A percentile compares a stretch with the other conserved stretches of the same genome.
phyloP scores from a whole-genome alignment of 2,113 vertebrate species.

The Furnarius figulus region DNA sequence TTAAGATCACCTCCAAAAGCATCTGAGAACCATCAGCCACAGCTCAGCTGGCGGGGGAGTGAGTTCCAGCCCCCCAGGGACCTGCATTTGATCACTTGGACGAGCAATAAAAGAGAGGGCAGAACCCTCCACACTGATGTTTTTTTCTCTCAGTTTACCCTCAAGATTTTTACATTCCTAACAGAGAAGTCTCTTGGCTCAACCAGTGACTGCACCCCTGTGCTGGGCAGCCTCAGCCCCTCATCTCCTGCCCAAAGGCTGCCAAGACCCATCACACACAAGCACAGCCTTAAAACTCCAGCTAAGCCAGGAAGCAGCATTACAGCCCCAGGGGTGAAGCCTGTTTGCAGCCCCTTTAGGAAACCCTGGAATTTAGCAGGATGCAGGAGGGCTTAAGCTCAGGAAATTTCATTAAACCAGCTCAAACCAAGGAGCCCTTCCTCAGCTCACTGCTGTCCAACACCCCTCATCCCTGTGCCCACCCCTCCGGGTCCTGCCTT shows the following conservation, averaged over 20 bases:
- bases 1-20: not conserved
- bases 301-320: not conserved
- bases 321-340: not conserved
- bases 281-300: not conserved
- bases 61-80: not conserved
- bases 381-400: not conserved
- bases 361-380: not conserved
- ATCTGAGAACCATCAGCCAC: not conserved
- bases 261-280: not conserved
- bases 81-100: accelerated
- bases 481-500: not conserved
- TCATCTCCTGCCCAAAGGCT: not conserved
- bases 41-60: accelerated
- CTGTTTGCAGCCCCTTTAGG: not conserved
- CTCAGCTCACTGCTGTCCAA: not conserved
- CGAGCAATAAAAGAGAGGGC: not conserved
- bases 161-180: not conserved
- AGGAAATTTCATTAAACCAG: not conserved
- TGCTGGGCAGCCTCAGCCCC: not conserved
- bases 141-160: not conserved
- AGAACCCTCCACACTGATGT: not conserved
- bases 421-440: not conserved
- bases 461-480: not conserved
- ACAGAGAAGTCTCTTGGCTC: not conserved
- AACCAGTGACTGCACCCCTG: not conserved